phyloP scores from a whole-genome alignment of 2,113 vertebrate genomes.

The Mionectes macconnelli region DNA sequence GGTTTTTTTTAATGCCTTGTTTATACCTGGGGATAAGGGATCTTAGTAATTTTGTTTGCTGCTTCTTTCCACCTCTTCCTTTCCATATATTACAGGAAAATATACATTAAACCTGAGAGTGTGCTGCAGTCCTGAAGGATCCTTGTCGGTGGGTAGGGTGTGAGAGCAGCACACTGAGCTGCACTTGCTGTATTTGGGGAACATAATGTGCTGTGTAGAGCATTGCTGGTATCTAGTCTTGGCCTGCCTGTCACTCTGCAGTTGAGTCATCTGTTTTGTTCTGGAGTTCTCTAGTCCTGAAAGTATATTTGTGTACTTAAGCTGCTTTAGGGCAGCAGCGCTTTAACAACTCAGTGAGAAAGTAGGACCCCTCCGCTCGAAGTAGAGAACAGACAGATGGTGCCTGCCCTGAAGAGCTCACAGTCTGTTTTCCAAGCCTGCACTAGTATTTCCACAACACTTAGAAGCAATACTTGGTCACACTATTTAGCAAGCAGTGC shows the following conservation, averaged over 20 bases:
- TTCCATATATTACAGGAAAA: background rate
- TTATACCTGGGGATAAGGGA: rapidly evolving
- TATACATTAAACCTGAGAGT: rapidly evolving
- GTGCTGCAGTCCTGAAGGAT: background rate
- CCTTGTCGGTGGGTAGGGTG: background rate
- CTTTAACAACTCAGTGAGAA: background rate
- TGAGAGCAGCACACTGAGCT: background rate
- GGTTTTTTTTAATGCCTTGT: background rate
- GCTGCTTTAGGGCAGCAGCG: background rate
- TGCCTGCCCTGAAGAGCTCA: background rate
- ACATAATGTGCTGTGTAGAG: background rate
- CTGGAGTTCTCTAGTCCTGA: background rate
- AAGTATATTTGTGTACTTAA: background rate
- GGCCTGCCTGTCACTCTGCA: background rate
- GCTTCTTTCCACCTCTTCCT: background rate
- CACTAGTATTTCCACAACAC: background rate
- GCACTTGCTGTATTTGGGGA: background rate
- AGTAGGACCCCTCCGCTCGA: background rate
- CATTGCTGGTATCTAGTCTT: background rate
- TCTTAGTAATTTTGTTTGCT: background rate
- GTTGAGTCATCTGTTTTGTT: background rate
- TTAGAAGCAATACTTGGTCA: background rate
- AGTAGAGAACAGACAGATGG: background rate
- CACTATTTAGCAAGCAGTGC: background rate
- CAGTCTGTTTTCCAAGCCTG: background rate